Conservation (phyloP, 2,113 vertebrate genomes). For the Gymnocephalus cernua region DNA sequence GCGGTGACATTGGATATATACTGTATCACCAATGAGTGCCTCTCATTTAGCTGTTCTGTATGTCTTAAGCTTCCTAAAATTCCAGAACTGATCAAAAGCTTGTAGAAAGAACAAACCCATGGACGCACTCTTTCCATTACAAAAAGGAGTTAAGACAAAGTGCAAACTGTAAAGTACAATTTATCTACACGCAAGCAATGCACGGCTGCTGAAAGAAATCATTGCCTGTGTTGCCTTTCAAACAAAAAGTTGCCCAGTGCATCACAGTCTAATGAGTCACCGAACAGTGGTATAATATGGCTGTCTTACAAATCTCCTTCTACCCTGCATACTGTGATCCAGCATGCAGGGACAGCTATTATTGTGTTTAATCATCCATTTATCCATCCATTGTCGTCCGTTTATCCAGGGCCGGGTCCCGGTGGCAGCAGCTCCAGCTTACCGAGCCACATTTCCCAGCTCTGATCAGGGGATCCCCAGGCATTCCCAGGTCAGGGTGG, state of each 20-base stretch:
- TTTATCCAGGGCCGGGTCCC: too few species aligned
- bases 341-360: constrained; percentile 30
- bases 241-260: not conserved
- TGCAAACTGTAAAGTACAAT: not conserved
- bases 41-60: not conserved
- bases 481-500: too few species aligned
- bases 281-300: constrained; percentile 9
- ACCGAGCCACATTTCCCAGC: too few species aligned
- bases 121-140: not conserved
- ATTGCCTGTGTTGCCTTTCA: not conserved
- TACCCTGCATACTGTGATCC: constrained; percentile 30
- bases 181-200: not conserved
- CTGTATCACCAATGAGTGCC: not conserved
- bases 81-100: not conserved
- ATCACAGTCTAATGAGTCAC: constrained; percentile 31
- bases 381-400: too few species aligned
- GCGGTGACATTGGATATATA: not conserved
- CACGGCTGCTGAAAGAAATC: not conserved
- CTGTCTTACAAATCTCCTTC: constrained; percentile 28
- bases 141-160: not conserved
- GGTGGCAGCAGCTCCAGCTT: too few species aligned
- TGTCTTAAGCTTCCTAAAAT: not conserved
- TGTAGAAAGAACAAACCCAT: not conserved
- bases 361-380: constrained; percentile 29
- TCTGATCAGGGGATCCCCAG: too few species aligned